Base-by-base conservation (phyloP, 2,888 invertebrate genomes). In the Tachina lurida region DNA sequence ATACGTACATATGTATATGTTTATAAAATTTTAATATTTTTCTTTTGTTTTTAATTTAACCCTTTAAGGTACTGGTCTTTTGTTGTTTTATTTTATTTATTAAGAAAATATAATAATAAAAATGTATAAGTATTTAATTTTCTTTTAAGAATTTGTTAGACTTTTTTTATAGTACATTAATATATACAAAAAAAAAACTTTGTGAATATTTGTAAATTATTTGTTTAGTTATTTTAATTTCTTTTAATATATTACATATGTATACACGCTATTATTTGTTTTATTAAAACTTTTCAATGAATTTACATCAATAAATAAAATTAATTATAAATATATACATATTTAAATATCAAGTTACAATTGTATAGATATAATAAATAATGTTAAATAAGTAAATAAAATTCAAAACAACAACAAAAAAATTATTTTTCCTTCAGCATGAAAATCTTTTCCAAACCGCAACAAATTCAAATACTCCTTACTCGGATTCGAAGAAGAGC, bases 11-110 rank as follows among this genome's bases (percentile, higher is more conserved):
- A 7, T 31, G 7, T 31, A 7, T 31, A 31, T 31, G 31, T 31
- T 31, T 3, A 39, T 49, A 7, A 2, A 41, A 58, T 47, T 60
- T 73, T 22, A 56, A 49, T 31, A 31, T 7, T 31, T 22, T 49
- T 47, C 19, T 19, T n/a, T 60, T 68, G n/a, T 60, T 68, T 74
- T 52, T 63, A 56, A 22, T 52, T 73, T 67, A 79, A 73, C 62
- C 75, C 62, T 74, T n/a, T 65, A 75, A 86, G 83, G 86, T 86
- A 86, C 76, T 86, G 86, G 86, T 86, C 83, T 86, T 76, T 79
- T 67, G 67, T 81, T 63, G 74, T 81, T 70, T 82, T 70, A 60
- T 82, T 78, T 60, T 79, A 39, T n/a, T n/a, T n/a, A 65, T 74
- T 60, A 71, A 56, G 31, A 12, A 71, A 80, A 80, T 31, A 47